Evolutionary conservation across 2,797 vertebrate genomes (phyloP), one percentile per base, ranked within the genome.

Genomic region (Cossypha polioptera): DNA sequence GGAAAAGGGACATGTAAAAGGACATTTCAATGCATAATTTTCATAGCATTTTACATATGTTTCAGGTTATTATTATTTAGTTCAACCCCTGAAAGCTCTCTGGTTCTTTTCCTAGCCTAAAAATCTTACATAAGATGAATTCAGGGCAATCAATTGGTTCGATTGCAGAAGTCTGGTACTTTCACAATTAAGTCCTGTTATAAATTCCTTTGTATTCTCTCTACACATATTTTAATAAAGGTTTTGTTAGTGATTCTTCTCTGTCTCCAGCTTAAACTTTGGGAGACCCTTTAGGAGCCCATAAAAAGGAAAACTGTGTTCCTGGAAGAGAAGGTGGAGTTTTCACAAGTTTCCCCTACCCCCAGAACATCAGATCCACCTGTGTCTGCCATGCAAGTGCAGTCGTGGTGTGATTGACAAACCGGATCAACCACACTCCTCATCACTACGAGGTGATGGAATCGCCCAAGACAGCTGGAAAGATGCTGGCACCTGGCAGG

Each of bases 341-440:
- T 92, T 67, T 36, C 38, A 45, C 5, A n/a, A 51, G 29, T 13
- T 82, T 21, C 11, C 54, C 54, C 12, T 57, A 5, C 2, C 5
- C 18, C 19, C 1, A 0, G 40, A 43, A 31, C 59, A 33, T 48
- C 13, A 7, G 19, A 58, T 40, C 17, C 0, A 0, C 25, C 58
- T 35, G 28, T 38, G 16, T 40, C 55, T 63, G 35, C 35, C 29
- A 1, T 11, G 65, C 17, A 53, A 54, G 58, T 0, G 2, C 31
- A 13, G 78, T 9, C 22, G 3, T 1, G 0, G 5, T 40, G 17
- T 8, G 42, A 40, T 3, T 35, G 59, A 48, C 66, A 68, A 55
- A 65, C 15, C 2, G 8, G 36, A 84, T 73, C 82, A 58, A 6
- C 40, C 58, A 40, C 0, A 0, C 19, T 53, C 26, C 31, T 83